Percentiles rank a stretch among this genome's conserved stretches.
Conservation (phyloP, 2,888 invertebrate species). For the Melinaea marsaeus region DNA sequence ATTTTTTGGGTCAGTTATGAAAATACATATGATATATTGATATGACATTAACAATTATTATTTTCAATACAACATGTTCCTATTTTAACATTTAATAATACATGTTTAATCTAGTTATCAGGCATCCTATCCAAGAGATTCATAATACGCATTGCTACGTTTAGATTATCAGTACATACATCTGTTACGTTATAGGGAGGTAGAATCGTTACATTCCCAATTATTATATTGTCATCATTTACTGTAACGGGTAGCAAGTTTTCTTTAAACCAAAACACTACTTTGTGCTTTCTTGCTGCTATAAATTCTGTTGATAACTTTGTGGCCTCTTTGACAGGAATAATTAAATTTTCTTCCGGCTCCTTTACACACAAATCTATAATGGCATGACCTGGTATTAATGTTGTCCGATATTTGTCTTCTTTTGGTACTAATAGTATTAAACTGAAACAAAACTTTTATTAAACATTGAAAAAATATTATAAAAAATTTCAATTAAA, state of each 20-base stretch:
- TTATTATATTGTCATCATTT: constrained; percentile 50
- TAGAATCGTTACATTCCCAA: constrained; percentile 55
- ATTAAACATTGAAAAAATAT: neutral
- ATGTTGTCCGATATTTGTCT: constrained; percentile 42
- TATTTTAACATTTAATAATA: neutral
- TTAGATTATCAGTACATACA: constrained; percentile 61
- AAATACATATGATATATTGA: no score
- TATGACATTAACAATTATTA: no score
- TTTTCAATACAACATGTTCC: no score
- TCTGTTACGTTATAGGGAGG: constrained; percentile 54
- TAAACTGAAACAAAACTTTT: constrained; percentile 49
- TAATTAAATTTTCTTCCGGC: constrained; percentile 31
- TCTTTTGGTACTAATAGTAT: constrained; percentile 50
- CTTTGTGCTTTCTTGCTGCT: constrained; percentile 43
- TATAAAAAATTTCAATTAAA: constrained; percentile 1
- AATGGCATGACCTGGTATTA: constrained; percentile 63
- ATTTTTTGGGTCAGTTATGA: no score
- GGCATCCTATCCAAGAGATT: constrained; percentile 61
- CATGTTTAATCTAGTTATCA: neutral
- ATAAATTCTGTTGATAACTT: constrained; percentile 33
- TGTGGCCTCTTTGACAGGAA: constrained; percentile 37
- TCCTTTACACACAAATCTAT: constrained; percentile 41
- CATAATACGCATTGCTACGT: constrained; percentile 55
- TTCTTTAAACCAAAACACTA: constrained; percentile 57
- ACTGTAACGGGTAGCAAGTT: constrained; percentile 57